phyloP scores from a whole-genome alignment of 2,888 invertebrate species.

The Cylloceria caligata region DNA sequence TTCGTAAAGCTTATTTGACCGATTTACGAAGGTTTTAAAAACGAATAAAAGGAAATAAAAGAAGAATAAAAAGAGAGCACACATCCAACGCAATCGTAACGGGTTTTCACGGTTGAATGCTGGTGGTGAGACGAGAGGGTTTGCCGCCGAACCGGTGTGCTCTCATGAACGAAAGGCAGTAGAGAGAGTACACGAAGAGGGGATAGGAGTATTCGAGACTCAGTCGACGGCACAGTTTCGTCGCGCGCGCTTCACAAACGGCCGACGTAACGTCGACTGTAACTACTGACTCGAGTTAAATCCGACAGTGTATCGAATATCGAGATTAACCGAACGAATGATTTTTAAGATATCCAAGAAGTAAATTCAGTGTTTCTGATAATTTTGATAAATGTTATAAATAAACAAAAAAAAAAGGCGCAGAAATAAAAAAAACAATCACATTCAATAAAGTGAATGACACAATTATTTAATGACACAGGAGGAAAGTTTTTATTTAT shows the following conservation, averaged over 20 bases:
- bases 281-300: constrained; percentile 50
- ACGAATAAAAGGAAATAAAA: background rate
- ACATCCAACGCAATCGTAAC: constrained; percentile 33
- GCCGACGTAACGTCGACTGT: constrained; percentile 60
- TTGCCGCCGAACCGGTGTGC: constrained; percentile 41
- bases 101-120: constrained; percentile 24
- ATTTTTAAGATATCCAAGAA: constrained; percentile 45
- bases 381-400: background rate
- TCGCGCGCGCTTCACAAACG: constrained; percentile 71
- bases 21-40: background rate
- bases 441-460: background rate
- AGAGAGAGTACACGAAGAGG: constrained; percentile 54
- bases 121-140: constrained; percentile 48
- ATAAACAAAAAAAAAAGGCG: too few species aligned
- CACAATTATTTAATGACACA: background rate
- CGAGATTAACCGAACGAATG: constrained; percentile 29
- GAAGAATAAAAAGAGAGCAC: constrained; percentile 11
- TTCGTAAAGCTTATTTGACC: background rate
- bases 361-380: constrained; percentile 28
- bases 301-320: background rate
- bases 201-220: constrained; percentile 65
- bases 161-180: constrained; percentile 64
- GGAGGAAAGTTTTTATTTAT: background rate
- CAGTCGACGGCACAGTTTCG: constrained; percentile 71
- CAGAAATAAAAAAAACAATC: constrained; percentile 44